These are phyloP conservation scores for Macropis europaea DNA, from an alignment of 2,888 invertebrate species.

Conservation along the genomic window DNA sequence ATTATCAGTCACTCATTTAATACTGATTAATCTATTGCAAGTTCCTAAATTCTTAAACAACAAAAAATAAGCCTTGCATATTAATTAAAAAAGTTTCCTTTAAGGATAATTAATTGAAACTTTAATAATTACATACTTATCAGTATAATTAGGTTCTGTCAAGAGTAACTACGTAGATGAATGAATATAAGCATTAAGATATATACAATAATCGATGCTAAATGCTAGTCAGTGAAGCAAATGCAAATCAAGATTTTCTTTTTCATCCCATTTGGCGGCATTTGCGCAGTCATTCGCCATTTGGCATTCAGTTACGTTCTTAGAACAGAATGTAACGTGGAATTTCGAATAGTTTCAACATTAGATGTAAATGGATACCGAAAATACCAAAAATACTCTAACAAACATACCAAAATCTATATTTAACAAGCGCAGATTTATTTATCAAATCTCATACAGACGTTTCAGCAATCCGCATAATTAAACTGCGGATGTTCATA, in stretches of 20 bases:
- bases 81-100: too few relatives aligned
- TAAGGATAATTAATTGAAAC: too few relatives aligned
- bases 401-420: conserved; percentile 9
- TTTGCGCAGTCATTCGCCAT: background rate
- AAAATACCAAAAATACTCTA: background rate
- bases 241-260: background rate
- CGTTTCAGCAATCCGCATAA: background rate
- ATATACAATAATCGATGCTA: background rate
- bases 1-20: too few relatives aligned
- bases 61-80: too few relatives aligned
- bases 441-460: background rate
- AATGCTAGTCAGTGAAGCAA: background rate
- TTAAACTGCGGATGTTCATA: too few relatives aligned
- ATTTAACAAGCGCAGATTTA: background rate
- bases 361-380: background rate
- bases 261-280: background rate
- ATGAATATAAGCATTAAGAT: background rate
- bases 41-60: too few relatives aligned
- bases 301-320: background rate
- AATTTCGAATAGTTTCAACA: background rate
- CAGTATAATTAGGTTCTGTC: too few relatives aligned
- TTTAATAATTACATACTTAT: too few relatives aligned
- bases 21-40: too few relatives aligned
- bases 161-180: too few relatives aligned
- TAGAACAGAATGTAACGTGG: background rate